Evolutionary conservation across 1,140 invertebrate species (phyloP).

Genomic region (Pseudomyrmex gracilis): DNA sequence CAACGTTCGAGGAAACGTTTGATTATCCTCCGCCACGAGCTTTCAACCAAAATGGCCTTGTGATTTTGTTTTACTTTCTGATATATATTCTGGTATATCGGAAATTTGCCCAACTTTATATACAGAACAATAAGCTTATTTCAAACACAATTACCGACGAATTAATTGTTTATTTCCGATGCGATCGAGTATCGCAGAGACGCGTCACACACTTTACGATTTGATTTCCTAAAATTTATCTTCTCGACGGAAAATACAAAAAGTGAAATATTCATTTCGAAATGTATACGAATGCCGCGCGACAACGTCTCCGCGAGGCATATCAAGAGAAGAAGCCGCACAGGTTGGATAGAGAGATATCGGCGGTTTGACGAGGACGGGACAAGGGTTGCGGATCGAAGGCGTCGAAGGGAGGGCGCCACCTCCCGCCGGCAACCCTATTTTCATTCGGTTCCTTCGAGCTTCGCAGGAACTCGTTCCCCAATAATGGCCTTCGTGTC

Average conservation of each 20-base stretch:
- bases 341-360: conserved; percentile 19
- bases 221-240: too few relatives aligned
- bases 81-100: background rate
- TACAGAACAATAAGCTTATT: too few relatives aligned
- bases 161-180: too few relatives aligned
- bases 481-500: background rate
- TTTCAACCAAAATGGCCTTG: conserved; percentile 6
- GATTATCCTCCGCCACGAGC: background rate
- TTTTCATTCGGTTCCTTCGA: conserved; percentile 54
- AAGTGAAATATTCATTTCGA: background rate
- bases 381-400: conserved; percentile 75
- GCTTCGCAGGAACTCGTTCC: conserved; percentile 7
- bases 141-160: too few relatives aligned
- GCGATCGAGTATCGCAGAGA: too few relatives aligned
- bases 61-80: background rate
- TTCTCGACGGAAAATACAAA: background rate
- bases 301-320: background rate
- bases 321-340: background rate
- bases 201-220: too few relatives aligned
- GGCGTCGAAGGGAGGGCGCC: conserved; percentile 78
- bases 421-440: conserved; percentile 75
- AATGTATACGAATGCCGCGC: background rate
- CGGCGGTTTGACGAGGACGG: background rate
- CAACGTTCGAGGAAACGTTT: background rate
- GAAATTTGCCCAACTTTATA: background rate